phyloP scores from a whole-genome alignment of 2,113 vertebrate species.

The Rhabdornis inornatus region DNA sequence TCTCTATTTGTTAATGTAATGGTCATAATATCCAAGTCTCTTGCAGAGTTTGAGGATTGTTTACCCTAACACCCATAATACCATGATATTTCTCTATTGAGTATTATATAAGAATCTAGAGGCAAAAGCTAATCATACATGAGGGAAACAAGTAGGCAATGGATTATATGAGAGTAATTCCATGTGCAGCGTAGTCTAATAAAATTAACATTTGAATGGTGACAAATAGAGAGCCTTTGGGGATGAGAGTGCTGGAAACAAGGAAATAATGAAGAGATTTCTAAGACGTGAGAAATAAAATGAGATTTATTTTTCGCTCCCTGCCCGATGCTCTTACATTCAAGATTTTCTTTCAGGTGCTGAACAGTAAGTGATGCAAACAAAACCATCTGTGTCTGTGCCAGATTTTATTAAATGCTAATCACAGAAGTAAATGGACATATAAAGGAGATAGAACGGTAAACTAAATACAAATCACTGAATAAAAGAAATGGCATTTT shows the following conservation, averaged over 20 bases:
- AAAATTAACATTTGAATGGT: slow-evolving; percentile 38
- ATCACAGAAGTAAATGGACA: not conserved
- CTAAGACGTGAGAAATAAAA: slow-evolving; percentile 10
- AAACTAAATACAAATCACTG: not conserved
- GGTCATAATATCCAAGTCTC: not conserved
- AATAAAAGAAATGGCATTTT: not conserved
- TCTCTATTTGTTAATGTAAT: not conserved
- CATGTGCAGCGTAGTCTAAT: not conserved
- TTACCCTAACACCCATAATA: not conserved
- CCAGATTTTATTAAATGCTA: not conserved
- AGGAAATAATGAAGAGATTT: not conserved
- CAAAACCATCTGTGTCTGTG: not conserved
- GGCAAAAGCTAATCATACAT: not conserved
- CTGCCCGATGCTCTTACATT: not conserved
- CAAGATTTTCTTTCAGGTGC: slow-evolving; percentile 2
- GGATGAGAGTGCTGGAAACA: not conserved
- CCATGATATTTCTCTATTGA: not conserved
- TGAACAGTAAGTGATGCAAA: not conserved
- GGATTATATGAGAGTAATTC: not conserved
- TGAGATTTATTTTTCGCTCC: not conserved
- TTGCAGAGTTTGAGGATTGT: not conserved
- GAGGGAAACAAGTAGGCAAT: not conserved
- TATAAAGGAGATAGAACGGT: not conserved
- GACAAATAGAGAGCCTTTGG: slow-evolving; percentile 8
- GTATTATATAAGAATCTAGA: not conserved